Evolutionary conservation across 2,113 vertebrate species (phyloP), one percentile per base, ranked within the genome.

Genomic region (Ascaphus truei): DNA sequence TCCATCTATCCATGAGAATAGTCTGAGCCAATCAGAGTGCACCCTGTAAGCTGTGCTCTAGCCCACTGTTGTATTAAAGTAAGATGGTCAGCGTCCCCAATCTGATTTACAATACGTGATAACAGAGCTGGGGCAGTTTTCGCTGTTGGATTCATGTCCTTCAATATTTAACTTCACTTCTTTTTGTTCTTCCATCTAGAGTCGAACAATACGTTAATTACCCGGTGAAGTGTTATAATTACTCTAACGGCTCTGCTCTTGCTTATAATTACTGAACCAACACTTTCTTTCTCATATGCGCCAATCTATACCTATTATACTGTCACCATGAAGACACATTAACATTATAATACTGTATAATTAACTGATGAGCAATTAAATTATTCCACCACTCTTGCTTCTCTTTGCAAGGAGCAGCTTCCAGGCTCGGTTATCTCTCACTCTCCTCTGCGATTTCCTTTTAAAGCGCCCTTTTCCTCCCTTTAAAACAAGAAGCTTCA

Each of bases 321-420:
- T 91, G 89, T 91, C 89, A 90, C 86, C 84, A 89, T 90, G 89
- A 89, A 90, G 89, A 89, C 89, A 93, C 89, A 95, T 96, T 94
- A 95, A 92, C 92, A 89, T 91, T 87, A 91, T 92, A 90, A 93
- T 93, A 92, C 90, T 80, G 82, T 92, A 92, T 93, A 90, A 93
- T 94, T 93, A 94, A 88, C 90, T 91, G 86, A 92, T 88, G 91
- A 91, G 92, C 93, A 94, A 96, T 96, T 96, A 92, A 93, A 94
- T 94, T 92, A 94, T 93, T 95, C 88, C 87, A 89, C 83, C 86
- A 85, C 85, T 93, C 85, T 92, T 90, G 90, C 78, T 89, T 84
- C 83, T 89, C 86, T 82, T 83, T 83, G 88, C 88, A 84, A 89
- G 86, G 83, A 87, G 89, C 88, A 77, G 81, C 85, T 88, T 88